phyloP scores from a whole-genome alignment of 2,113 vertebrate species.

The Cyprinodon variegatus region DNA sequence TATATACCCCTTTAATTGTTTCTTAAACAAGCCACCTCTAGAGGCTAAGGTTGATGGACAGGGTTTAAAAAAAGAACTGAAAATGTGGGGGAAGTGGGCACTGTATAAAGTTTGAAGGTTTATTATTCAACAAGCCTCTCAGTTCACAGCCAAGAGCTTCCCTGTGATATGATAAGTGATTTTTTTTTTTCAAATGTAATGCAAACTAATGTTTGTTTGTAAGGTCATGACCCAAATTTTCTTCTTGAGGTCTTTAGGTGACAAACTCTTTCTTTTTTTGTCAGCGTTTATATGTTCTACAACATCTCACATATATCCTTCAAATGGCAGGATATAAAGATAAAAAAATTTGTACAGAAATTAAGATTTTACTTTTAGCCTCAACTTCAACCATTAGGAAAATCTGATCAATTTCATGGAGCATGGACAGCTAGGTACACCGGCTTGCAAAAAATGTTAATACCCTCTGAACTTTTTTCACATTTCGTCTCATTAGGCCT shows the following conservation, averaged over 20 bases:
- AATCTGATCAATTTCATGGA: too few relatives aligned
- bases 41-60: constrained; percentile 80
- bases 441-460: too few relatives aligned
- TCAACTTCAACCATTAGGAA: too few relatives aligned
- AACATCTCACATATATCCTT: neutral
- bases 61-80: constrained; percentile 61
- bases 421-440: too few relatives aligned
- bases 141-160: neutral
- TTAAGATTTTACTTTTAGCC: too few relatives aligned
- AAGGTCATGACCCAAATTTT: neutral
- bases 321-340: neutral
- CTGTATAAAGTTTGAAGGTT: constrained; percentile 34
- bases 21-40: constrained; percentile 98
- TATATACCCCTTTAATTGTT: constrained; percentile 99
- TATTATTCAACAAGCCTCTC: constrained; percentile 6
- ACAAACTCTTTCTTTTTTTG: neutral
- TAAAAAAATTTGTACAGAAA: too few relatives aligned
- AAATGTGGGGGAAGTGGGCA: constrained; percentile 44
- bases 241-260: too few relatives aligned
- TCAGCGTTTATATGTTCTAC: neutral
- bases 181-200: neutral
- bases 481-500: too few relatives aligned
- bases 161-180: neutral
- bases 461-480: too few relatives aligned
- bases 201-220: neutral